These are phyloP conservation scores for Porites lutea DNA, from an alignment of 64 coral and sea anemone genomes.

Conservation along the genomic window DNA sequence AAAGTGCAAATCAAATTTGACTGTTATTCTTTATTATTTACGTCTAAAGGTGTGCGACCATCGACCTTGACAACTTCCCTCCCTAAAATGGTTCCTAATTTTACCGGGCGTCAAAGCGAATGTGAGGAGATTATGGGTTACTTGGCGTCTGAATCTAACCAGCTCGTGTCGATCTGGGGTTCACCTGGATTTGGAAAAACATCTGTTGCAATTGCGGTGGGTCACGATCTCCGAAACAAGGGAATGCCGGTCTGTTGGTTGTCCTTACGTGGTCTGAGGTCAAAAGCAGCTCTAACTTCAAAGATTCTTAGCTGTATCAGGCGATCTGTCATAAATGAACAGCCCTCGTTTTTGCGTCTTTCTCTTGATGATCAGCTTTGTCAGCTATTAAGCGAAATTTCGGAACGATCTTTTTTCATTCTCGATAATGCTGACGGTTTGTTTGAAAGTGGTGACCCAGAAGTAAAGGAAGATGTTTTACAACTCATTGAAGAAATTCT, in stretches of 20 bases:
- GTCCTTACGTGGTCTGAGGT: slow-evolving; percentile 1
- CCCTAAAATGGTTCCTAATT: too few relatives aligned
- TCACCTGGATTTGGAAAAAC: slow-evolving; percentile 50
- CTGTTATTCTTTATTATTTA: too few relatives aligned
- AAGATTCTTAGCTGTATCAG: neutral
- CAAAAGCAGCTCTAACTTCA: neutral
- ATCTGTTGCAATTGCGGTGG: slow-evolving; percentile 11
- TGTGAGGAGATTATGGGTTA: too few relatives aligned
- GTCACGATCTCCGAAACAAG: slow-evolving; percentile 21
- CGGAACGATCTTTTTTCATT: neutral
- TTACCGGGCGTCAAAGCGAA: too few relatives aligned
- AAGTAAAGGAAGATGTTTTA: neutral
- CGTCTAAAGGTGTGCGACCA: too few relatives aligned
- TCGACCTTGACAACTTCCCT: too few relatives aligned
- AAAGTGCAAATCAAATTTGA: too few relatives aligned
- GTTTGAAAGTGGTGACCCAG: neutral
- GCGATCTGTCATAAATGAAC: too few relatives aligned
- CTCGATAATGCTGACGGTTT: slow-evolving; percentile 33
- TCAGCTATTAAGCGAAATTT: neutral
- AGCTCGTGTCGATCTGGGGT: neutral
- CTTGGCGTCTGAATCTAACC: too few relatives aligned
- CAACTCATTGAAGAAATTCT: neutral
- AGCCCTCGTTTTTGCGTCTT: neutral
- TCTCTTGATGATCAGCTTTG: neutral
- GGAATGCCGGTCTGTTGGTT: slow-evolving; percentile 17